Evolutionary conservation across 2,113 vertebrate species (phyloP).

Genomic region (Gnathonemus longibarbis): DNA sequence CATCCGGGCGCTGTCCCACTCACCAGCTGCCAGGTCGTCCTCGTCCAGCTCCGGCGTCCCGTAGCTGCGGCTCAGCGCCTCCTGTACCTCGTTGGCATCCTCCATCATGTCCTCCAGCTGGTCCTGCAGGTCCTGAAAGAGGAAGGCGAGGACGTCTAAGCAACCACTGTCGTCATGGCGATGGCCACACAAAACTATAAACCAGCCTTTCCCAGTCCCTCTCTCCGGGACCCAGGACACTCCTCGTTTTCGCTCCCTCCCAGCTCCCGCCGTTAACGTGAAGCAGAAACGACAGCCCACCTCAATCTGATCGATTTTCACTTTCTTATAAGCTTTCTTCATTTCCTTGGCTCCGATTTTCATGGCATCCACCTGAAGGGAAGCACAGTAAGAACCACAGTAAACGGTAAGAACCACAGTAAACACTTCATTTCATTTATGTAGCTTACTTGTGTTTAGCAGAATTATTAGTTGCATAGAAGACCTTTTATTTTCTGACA

Average conservation of each 20-base stretch:
- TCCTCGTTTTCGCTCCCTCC: neutral
- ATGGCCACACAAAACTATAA: neutral
- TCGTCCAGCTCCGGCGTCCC: conserved; percentile 94
- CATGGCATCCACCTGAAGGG: conserved; percentile 90
- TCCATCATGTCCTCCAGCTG: conserved; percentile 99
- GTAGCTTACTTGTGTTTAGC: neutral
- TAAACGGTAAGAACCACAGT: neutral
- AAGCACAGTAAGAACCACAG: neutral
- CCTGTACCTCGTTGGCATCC: conserved; percentile 87
- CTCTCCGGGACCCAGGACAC: neutral
- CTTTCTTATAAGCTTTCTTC: conserved; percentile 94
- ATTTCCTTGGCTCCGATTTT: conserved; percentile 97
- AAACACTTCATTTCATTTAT: neutral
- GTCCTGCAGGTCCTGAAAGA: conserved; percentile 84
- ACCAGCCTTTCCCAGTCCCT: neutral
- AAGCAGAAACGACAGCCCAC: conserved; percentile 52
- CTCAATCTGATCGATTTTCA: conserved; percentile 96
- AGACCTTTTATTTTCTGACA: neutral
- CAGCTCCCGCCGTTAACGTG: neutral
- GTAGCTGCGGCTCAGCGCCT: conserved; percentile 88
- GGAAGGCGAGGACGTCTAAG: conserved; percentile 1
- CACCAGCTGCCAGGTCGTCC: conserved; percentile 93
- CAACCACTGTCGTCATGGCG: neutral
- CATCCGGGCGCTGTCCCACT: conserved; percentile 13
- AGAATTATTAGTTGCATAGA: neutral